Evolutionary conservation across 2,888 invertebrate genomes (phyloP), one percentile per base, ranked within the genome.

Genomic region (Dastarcus helophoroides): DNA sequence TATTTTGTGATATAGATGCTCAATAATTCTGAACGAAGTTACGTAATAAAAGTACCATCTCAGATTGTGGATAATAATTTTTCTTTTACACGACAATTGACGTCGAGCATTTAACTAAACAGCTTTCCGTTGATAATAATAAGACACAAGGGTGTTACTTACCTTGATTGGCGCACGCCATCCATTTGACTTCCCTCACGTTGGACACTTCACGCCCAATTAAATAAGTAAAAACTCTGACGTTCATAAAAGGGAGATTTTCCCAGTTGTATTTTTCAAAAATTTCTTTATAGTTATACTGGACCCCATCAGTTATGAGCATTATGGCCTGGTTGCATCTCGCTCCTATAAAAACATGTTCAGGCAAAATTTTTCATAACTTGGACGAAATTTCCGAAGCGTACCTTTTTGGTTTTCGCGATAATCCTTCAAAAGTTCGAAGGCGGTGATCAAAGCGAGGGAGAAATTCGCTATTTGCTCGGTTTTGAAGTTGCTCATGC

Each of bases 301-400:
- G 93, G 9, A 95, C 91, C 13, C 97, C 97, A 61, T 98, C 98
- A n/a, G 97, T 95, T 46, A 98, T 79, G 45, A 98, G 65, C 95
- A 98, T 95, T 51, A 98, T 95, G 15, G 94, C 95, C 67, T 94
- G 83, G 63, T 89, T 90, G 58, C 85, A 85, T 44, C 71, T 54
- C 10, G 62, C 62, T 6, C 62, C 61, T 56, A 33, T 9, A 30
- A 26, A 26, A 23, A 9, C 19, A 17, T 7, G 8, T 17, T 17
- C 6, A 8, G 8, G 19, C 8, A 17, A 17, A 17, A 17, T 8
- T 17, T 7, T 17, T 17, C 19, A 17, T 17, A 17, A 8, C 19
- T 17, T 7, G n/a, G n/a, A n/a, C n/a, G n/a, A n/a, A n/a, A n/a
- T 17, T 17, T 17, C n/a, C n/a, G 29, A 24, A 8, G 8, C 21